Percentiles rank a stretch among this genome's conserved stretches.
phyloP scores from a whole-genome alignment of 2,888 invertebrate genomes.

The Cylloceria caligata region DNA sequence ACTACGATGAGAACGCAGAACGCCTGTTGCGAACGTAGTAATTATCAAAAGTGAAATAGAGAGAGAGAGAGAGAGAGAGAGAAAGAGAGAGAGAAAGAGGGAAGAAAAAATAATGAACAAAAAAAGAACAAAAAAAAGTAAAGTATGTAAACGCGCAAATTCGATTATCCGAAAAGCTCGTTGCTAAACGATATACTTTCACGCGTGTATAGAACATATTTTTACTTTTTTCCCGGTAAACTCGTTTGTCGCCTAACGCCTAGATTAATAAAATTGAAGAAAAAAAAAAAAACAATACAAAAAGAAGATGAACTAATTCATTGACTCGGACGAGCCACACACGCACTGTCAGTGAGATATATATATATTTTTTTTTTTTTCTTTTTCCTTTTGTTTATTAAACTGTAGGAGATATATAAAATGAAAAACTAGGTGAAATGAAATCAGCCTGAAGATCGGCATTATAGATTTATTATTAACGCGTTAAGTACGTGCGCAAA shows the following conservation, averaged over 20 bases:
- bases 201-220: conserved; percentile 47
- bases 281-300: too few species aligned
- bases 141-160: conserved; percentile 37
- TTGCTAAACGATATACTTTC: conserved; percentile 41
- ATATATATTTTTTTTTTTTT: too few species aligned
- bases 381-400: conserved; percentile 17
- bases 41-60: conserved; percentile 55
- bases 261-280: conserved; percentile 46
- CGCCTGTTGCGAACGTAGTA: conserved; percentile 58
- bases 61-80: too few species aligned
- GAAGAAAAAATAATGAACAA: too few species aligned
- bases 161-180: conserved; percentile 38
- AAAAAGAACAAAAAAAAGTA: conserved; percentile 47
- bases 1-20: conserved; percentile 42
- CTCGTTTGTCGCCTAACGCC: conserved; percentile 55
- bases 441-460: conserved; percentile 35
- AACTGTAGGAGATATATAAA: conserved; percentile 30
- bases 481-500: conserved; percentile 43
- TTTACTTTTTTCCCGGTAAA: conserved; percentile 31
- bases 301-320: conserved; percentile 45
- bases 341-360: conserved; percentile 19
- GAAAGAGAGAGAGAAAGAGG: too few species aligned
- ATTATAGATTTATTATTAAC: conserved; percentile 18
- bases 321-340: conserved; percentile 33
- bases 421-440: conserved; percentile 24